A percentile compares a stretch with the other conserved stretches of the same genome.
These are phyloP conservation scores for Cyanistes caeruleus DNA, from an alignment of 2,113 vertebrate genomes.

Conservation along the genomic window DNA sequence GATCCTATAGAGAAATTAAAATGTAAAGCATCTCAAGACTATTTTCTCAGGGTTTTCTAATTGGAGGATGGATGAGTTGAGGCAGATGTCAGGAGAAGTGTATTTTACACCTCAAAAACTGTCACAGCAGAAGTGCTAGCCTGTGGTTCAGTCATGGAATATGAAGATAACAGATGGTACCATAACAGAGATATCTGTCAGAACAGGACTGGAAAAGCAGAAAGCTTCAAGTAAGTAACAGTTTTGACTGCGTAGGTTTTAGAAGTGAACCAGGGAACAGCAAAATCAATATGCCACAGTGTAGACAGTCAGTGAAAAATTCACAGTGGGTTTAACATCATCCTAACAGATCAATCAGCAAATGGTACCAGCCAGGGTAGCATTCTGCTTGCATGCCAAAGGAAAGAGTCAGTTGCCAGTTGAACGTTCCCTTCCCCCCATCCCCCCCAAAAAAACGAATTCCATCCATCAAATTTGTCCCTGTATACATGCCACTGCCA, in stretches of 20 bases:
- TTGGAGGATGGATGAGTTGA: constrained; percentile 5
- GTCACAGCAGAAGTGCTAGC: constrained; percentile 46
- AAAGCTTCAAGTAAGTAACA: constrained; percentile 37
- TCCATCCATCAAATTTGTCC: background rate
- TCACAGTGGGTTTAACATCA: constrained; percentile 7
- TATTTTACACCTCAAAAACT: constrained; percentile 56
- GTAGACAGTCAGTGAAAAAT: constrained; percentile 33
- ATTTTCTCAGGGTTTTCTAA: background rate
- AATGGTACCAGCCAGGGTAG: background rate
- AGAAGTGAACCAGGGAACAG: constrained; percentile 30
- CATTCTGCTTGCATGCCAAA: background rate
- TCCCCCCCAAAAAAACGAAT: background rate
- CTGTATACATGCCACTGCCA: background rate
- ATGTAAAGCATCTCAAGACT: background rate
- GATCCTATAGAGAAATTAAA: constrained; percentile 10
- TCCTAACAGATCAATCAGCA: background rate
- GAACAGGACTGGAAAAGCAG: constrained; percentile 19
- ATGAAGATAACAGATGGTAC: constrained; percentile 56
- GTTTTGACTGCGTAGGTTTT: constrained; percentile 35
- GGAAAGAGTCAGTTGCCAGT: background rate
- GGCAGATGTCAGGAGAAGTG: constrained; percentile 47
- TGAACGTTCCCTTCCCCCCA: background rate
- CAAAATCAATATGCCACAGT: constrained; percentile 41
- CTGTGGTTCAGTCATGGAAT: constrained; percentile 22
- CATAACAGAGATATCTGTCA: constrained; percentile 56